Base-by-base conservation (phyloP, 2,888 invertebrate genomes). In the Tortricodes alternella region DNA sequence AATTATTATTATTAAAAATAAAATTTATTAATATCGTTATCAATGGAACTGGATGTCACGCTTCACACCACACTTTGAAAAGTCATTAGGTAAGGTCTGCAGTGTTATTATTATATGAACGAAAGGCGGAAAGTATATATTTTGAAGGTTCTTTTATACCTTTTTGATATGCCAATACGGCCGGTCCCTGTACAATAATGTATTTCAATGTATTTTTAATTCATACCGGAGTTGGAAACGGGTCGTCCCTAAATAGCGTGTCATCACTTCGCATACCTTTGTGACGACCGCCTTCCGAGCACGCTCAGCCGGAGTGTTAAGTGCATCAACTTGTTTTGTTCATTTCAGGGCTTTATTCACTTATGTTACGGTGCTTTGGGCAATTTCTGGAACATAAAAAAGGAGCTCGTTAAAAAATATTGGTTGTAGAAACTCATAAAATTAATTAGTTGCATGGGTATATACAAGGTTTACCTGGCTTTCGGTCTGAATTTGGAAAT, bases 191-290 rank as follows among this genome's bases (percentile, higher is more conserved):
- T 9, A 29, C 37, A n/a, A 18, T 16, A 18, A 18, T 16, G 6
- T 39, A 39, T 21, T 41, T 32, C 2, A 7, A 43, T 34, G 34
- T 24, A 23, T 46, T 53, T 53, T 46, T 21, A 32, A 11, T 11
- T 34, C 41, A 38, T 23, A 16, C 18, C 7, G 11, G n/a, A n/a
- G 46, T 7, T 39, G 38, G 39, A 41, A 46, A 21, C 29, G 29
- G 23, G 29, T 44, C 58, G 61, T 58, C 5, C 46, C 53, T 61
- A 69, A 70, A 63, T 61, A 53, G 29, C 52, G 38, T 65, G 66
- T 72, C 70, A 73, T 66, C 65, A 58, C 63, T 60, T 53, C 58
- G 61, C 58, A 63, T 58, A 59, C 56, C 65, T 70, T 66, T 70
- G 67, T 68, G 64, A 46, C 50, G 46, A 46, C 56, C 58, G 59